Evolutionary conservation across 1,140 invertebrate species (phyloP).

Genomic region (Apis dorsata): DNA sequence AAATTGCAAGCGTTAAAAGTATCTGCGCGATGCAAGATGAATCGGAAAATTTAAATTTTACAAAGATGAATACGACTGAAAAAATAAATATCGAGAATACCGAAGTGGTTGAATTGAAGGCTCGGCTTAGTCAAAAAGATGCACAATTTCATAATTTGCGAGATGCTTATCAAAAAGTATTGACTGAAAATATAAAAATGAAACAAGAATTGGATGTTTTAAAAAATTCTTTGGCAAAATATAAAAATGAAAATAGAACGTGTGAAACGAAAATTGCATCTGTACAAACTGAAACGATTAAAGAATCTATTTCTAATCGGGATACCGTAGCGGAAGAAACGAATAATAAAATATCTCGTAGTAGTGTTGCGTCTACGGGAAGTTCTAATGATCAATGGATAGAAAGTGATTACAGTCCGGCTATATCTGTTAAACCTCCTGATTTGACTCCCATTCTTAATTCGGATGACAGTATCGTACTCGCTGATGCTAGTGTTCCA

Average conservation of each 20-base stretch:
- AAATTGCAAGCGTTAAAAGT: conserved; percentile 60
- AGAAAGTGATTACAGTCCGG: conserved; percentile 67
- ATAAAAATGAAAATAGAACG: conserved; percentile 51
- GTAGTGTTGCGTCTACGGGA: conserved; percentile 59
- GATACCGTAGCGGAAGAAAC: not conserved
- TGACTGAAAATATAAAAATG: conserved; percentile 69
- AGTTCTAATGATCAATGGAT: conserved; percentile 75
- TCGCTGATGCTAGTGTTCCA: conserved; percentile 42
- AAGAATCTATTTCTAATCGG: not conserved
- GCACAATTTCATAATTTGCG: conserved; percentile 58
- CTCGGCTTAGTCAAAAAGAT: conserved; percentile 58
- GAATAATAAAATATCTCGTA: conserved; percentile 55
- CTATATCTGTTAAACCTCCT: conserved; percentile 68
- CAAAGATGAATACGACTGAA: conserved; percentile 24
- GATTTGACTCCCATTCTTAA: conserved; percentile 63
- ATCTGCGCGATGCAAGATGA: conserved; percentile 47
- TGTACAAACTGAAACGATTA: conserved; percentile 64
- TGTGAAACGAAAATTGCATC: conserved; percentile 53
- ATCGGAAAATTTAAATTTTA: conserved; percentile 29
- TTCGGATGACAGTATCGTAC: conserved; percentile 66
- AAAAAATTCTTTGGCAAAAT: conserved; percentile 60
- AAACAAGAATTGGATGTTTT: conserved; percentile 68
- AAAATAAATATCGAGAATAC: conserved; percentile 31
- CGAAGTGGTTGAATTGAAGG: conserved; percentile 52
- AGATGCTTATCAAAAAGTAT: conserved; percentile 66